Evolutionary conservation across 2,113 vertebrate genomes (phyloP).

Genomic region (Tragelaphus scriptus): DNA sequence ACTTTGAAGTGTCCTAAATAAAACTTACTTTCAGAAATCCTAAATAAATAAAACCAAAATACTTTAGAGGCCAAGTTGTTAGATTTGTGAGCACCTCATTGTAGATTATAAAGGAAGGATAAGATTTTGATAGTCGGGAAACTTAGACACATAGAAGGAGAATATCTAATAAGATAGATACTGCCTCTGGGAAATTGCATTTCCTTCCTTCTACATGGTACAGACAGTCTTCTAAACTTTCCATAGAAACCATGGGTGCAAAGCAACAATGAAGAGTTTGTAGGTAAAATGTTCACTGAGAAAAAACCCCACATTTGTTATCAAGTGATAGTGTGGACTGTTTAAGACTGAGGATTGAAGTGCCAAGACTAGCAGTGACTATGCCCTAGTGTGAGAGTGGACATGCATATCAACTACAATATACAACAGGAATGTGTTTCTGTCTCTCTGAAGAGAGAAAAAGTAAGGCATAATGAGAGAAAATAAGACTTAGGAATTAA

Average conservation of each 20-base stretch:
- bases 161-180: neutral
- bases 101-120: neutral
- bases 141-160: neutral
- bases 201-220: neutral
- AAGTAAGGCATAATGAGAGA: neutral
- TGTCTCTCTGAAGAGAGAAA: constrained; percentile 36
- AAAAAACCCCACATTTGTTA: neutral
- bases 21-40: neutral
- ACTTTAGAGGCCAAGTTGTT: neutral
- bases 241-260: neutral
- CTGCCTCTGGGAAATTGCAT: neutral
- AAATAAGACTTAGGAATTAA: neutral
- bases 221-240: neutral
- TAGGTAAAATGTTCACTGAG: neutral
- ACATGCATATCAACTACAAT: constrained; percentile 56
- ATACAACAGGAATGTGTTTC: constrained; percentile 67
- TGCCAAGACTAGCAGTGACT: neutral
- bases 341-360: neutral
- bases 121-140: neutral
- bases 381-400: neutral
- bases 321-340: neutral
- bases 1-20: neutral
- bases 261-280: neutral
- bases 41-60: neutral
- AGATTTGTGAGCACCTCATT: neutral